phyloP scores from a whole-genome alignment of 2,888 invertebrate species.

The Iselma pallidipennis region DNA sequence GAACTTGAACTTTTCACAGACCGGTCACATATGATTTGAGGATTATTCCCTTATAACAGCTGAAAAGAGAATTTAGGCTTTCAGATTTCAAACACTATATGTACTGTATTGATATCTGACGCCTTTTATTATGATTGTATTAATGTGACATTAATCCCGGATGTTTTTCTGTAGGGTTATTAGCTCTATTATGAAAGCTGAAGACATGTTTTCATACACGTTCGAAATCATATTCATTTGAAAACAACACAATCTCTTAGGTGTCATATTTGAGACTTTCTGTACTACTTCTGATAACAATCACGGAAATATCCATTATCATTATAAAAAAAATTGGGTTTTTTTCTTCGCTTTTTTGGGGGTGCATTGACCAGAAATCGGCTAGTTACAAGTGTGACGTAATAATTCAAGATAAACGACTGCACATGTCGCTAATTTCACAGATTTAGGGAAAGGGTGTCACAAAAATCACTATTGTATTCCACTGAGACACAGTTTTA shows the following conservation, averaged over 20 bases:
- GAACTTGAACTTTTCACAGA: background rate
- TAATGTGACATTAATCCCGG: slow-evolving; percentile 42
- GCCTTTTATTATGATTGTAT: slow-evolving; percentile 36
- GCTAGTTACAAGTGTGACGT: slow-evolving; percentile 27
- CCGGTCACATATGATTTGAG: background rate
- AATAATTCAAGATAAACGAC: slow-evolving; percentile 39
- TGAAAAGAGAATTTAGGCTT: background rate
- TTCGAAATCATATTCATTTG: background rate
- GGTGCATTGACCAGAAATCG: background rate
- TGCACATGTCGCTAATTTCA: slow-evolving; percentile 45
- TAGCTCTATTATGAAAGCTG: slow-evolving; percentile 37
- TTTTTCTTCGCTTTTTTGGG: background rate
- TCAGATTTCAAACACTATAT: background rate
- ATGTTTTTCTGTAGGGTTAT: slow-evolving; percentile 40
- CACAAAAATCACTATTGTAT: slow-evolving; percentile 34
- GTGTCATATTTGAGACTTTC: background rate
- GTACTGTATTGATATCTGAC: slow-evolving; percentile 34
- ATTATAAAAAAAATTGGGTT: background rate
- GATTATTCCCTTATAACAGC: background rate
- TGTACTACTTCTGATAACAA: too few relatives aligned
- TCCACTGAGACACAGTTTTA: slow-evolving; percentile 41
- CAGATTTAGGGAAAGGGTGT: slow-evolving; percentile 45
- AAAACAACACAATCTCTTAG: background rate
- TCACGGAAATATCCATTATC: background rate
- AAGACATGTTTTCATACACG: slow-evolving; percentile 41